phyloP scores from a whole-genome alignment of 1,140 invertebrate species.

The Ylistrum balloti region DNA sequence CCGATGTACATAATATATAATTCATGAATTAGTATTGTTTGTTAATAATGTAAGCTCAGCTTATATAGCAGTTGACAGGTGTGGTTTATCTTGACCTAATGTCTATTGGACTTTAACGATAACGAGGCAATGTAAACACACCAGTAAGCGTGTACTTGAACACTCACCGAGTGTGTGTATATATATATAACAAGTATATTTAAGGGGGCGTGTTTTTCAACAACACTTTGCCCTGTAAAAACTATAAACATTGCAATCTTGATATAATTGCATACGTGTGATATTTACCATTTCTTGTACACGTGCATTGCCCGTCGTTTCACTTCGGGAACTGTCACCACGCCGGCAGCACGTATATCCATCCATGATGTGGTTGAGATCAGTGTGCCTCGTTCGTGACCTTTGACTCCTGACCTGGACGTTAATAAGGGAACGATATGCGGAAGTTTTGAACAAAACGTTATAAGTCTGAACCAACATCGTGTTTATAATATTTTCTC shows the following conservation, averaged over 20 bases:
- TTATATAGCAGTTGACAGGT: too few relatives aligned
- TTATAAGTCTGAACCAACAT: too few relatives aligned
- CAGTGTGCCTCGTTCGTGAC: neutral
- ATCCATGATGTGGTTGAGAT: neutral
- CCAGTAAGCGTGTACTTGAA: neutral
- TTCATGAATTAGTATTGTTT: too few relatives aligned
- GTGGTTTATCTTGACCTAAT: too few relatives aligned
- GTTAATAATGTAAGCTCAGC: too few relatives aligned
- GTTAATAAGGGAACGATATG: too few relatives aligned
- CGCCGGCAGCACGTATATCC: neutral
- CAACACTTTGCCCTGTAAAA: neutral
- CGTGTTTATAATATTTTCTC: too few relatives aligned
- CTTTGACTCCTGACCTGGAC: neutral
- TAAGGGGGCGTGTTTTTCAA: neutral
- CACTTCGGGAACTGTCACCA: neutral
- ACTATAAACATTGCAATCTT: neutral
- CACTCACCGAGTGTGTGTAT: too few relatives aligned
- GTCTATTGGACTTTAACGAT: too few relatives aligned
- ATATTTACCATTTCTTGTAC: constrained; percentile 18
- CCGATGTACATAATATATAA: too few relatives aligned
- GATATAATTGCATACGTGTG: neutral
- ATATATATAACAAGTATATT: neutral
- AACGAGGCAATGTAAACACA: neutral
- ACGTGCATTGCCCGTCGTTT: neutral
- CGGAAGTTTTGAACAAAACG: too few relatives aligned